Evolutionary conservation across 2,888 invertebrate species (phyloP), one percentile per base, ranked within the genome.

Genomic region (Spodoptera picta): DNA sequence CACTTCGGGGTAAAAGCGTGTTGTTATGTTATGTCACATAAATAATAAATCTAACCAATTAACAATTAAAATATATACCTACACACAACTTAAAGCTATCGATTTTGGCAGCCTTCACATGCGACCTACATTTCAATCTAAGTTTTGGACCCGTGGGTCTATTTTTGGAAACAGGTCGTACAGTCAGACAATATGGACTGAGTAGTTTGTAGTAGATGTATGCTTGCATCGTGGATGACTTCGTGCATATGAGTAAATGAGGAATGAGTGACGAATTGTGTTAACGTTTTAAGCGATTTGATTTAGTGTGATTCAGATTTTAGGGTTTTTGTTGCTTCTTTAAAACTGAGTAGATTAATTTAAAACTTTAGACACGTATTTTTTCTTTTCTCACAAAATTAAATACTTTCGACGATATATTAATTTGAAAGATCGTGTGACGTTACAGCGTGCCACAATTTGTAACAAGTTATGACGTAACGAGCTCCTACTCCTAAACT

Each of bases 151-250:
- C 12, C 23, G 48, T 44, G 36, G 65, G 53, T 58, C 58, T 80
- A 78, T 80, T 80, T 78, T 74, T 55, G 71, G 71, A 78, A 77
- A 71, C 74, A 56, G 78, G 78, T 78, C 78, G 65, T 60, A 27
- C 55, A 41, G 54, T 36, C 64, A 77, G 60, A 77, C 69, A 77
- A 73, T 69, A 51, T 53, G 64, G 67, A 68, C 64, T 43, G 54
- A 61, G 60, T 58, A 31, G 5, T 31, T 31, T 31, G 31, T 7
- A 31, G 54, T 7, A 31, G 54, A 58, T 52, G 19, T 60, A 61
- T 67, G 55, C 58, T 67, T 51, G 51, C 55, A 44, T 23, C 42
- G 41, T 14, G 43, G 42, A 49, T 48, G 6, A 47, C 31, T 46
- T 47, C 50, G 46, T 27, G 42, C 42, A 11, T 54, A 5, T 19